phyloP scores from a whole-genome alignment of 2,797 vertebrate species.

The Lacerta agilis region DNA sequence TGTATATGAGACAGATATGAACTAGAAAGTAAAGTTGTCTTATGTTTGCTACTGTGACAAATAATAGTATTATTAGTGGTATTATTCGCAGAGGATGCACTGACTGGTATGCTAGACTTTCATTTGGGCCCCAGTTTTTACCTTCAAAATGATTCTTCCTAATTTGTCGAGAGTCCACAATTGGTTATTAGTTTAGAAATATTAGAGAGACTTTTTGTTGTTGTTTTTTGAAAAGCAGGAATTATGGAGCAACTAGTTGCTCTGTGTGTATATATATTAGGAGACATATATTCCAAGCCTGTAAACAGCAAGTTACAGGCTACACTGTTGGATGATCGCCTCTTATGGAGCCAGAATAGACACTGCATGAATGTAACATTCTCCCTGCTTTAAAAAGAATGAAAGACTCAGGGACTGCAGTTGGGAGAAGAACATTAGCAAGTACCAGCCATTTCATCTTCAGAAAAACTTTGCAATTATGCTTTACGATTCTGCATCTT shows the following conservation, averaged over 20 bases:
- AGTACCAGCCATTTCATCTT: not conserved
- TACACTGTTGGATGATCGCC: not conserved
- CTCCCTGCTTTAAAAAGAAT: too few relatives aligned
- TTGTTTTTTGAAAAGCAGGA: not conserved
- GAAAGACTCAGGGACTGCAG: too few relatives aligned
- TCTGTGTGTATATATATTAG: not conserved
- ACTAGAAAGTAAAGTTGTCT: slow-evolving; percentile 13
- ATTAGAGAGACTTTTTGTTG: not conserved
- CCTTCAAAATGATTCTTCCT: not conserved
- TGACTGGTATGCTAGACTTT: not conserved
- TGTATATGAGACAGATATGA: not conserved
- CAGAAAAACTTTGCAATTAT: not conserved
- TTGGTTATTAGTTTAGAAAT: not conserved
- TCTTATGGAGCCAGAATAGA: not conserved
- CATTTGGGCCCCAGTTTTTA: not conserved
- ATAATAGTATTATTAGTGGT: not conserved
- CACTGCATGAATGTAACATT: not conserved
- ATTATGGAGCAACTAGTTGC: not conserved
- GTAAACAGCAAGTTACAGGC: not conserved
- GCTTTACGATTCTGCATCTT: not conserved
- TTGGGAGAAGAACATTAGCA: not conserved
- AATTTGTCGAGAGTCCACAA: not conserved
- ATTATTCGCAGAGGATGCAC: not conserved
- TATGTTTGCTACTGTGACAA: not conserved
- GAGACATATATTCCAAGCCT: not conserved